Conservation (phyloP, 2,113 vertebrate species). For the Saccopteryx bilineata region DNA sequence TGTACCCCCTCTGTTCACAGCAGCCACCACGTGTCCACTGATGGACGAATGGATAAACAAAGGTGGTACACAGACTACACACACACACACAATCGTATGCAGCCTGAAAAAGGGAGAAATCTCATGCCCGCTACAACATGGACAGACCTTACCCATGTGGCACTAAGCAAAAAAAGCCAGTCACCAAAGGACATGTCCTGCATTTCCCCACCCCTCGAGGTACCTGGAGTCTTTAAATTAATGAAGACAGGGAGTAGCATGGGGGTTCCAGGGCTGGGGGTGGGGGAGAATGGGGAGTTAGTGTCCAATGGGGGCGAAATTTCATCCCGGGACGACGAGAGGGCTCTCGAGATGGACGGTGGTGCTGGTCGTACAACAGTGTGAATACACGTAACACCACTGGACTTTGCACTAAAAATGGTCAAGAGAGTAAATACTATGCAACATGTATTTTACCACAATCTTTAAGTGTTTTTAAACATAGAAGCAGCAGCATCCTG, state of each 20-base stretch:
- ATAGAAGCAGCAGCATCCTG: too few species aligned
- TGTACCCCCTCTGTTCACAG: neutral
- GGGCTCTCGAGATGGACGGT: rapidly evolving
- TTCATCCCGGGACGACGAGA: neutral
- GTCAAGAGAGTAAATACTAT: neutral
- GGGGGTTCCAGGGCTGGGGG: neutral
- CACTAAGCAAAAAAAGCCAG: neutral
- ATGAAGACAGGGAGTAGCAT: neutral
- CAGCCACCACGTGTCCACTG: rapidly evolving
- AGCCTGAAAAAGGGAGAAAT: neutral
- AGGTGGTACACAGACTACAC: rapidly evolving
- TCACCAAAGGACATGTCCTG: neutral
- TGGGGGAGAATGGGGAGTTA: neutral
- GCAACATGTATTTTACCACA: neutral
- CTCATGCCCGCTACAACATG: too few species aligned
- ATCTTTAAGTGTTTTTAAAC: neutral
- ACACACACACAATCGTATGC: neutral
- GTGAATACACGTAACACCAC: neutral
- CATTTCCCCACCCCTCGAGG: neutral
- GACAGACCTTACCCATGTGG: neutral
- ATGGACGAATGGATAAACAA: neutral
- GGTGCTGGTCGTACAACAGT: rapidly evolving
- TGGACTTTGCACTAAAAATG: neutral
- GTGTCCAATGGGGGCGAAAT: too few species aligned
- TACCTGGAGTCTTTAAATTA: neutral